Conservation (phyloP, 2,888 invertebrate species). For the Melinaea menophilus region DNA sequence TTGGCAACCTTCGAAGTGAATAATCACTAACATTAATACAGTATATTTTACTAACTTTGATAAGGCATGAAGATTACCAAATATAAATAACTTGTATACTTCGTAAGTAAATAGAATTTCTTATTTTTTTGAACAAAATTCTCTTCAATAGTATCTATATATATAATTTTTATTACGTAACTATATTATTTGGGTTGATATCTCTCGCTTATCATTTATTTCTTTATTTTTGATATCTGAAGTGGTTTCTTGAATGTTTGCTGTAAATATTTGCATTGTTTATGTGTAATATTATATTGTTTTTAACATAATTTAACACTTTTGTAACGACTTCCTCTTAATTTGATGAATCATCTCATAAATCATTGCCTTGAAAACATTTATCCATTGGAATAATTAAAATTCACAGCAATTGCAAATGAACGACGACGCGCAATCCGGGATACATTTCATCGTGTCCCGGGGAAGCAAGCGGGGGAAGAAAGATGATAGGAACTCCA, state of each 20-base stretch:
- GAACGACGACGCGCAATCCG: constrained; percentile 84
- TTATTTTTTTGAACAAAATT: too few relatives aligned
- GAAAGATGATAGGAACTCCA: constrained; percentile 64
- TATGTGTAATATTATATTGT: background rate
- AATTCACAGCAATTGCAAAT: constrained; percentile 68
- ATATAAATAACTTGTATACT: too few relatives aligned
- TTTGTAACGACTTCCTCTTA: background rate
- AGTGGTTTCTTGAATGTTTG: background rate
- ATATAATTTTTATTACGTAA: too few relatives aligned
- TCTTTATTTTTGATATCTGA: background rate
- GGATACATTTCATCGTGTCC: constrained; percentile 84
- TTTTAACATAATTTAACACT: background rate
- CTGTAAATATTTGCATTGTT: constrained; percentile 2
- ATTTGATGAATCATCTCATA: background rate
- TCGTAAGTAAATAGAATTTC: too few relatives aligned
- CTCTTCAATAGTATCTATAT: too few relatives aligned
- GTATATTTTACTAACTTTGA: constrained; percentile 1
- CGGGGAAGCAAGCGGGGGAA: constrained; percentile 72
- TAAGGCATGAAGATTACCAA: background rate
- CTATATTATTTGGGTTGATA: background rate
- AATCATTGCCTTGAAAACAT: constrained; percentile 20
- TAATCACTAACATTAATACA: background rate
- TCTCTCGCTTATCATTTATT: background rate
- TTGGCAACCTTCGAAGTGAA: constrained; percentile 11
- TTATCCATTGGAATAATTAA: constrained; percentile 19